Evolutionary conservation across 2,797 vertebrate genomes (phyloP).

Genomic region (Sitta carolinensis): DNA sequence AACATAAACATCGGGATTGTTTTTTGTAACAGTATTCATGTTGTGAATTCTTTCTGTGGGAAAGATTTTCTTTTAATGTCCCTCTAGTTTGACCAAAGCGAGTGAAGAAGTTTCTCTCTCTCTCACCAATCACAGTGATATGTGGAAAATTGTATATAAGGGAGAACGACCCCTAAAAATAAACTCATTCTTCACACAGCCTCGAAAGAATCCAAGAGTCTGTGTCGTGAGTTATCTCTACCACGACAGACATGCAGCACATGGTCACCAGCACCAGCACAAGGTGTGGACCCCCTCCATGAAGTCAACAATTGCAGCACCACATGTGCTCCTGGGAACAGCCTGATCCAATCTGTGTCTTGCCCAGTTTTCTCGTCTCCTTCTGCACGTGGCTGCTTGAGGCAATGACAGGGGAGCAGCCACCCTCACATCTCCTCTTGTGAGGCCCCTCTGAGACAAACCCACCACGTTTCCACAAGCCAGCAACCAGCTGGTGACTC

Average conservation of each 20-base stretch:
- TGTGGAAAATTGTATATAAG: too few relatives aligned
- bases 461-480: background rate
- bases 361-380: background rate
- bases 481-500: fast-evolving
- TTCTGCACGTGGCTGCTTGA: background rate
- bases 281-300: background rate
- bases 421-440: background rate
- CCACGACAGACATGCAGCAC: fast-evolving
- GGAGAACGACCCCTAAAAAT: too few relatives aligned
- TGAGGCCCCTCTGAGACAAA: background rate
- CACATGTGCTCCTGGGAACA: background rate
- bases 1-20: too few relatives aligned
- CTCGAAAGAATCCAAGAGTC: too few relatives aligned
- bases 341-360: background rate
- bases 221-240: too few relatives aligned
- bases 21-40: too few relatives aligned
- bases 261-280: background rate
- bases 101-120: too few relatives aligned
- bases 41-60: too few relatives aligned
- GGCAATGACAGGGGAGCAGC: background rate
- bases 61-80: too few relatives aligned
- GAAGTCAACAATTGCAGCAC: fast-evolving
- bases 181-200: too few relatives aligned
- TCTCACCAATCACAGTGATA: too few relatives aligned
- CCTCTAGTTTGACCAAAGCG: too few relatives aligned